These are phyloP conservation scores for Volucella inanis DNA, from an alignment of 2,888 invertebrate genomes.

Conservation along the genomic window DNA sequence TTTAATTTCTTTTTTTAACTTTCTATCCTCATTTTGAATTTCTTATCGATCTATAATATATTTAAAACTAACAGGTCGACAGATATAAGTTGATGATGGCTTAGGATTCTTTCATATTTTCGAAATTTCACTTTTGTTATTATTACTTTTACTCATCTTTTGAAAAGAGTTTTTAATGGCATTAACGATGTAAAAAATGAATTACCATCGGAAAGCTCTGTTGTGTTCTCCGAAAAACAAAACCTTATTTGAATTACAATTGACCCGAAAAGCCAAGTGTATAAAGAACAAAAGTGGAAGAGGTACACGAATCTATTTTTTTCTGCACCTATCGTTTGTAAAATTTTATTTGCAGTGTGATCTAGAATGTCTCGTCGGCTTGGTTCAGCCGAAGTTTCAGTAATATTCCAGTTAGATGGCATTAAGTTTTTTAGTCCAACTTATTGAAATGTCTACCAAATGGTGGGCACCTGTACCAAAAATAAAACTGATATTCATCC, in stretches of 20 bases:
- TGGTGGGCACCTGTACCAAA: too few relatives aligned
- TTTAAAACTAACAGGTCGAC: constrained; percentile 3
- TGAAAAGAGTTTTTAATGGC: not conserved
- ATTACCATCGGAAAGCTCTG: not conserved
- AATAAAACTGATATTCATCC: too few relatives aligned
- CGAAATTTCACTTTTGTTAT: not conserved
- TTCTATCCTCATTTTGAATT: constrained; percentile 7
- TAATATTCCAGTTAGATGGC: constrained; percentile 5
- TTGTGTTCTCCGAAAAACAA: not conserved
- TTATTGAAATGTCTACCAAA: not conserved
- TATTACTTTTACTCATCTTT: not conserved
- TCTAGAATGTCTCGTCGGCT: constrained; percentile 12
- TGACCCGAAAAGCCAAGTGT: not conserved
- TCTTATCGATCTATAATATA: constrained; percentile 3
- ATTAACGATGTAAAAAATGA: not conserved
- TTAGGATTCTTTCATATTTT: constrained; percentile 1
- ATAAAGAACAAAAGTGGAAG: too few relatives aligned
- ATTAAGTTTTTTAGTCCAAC: not conserved
- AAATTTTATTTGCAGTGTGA: constrained; percentile 5
- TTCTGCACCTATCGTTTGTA: not conserved
- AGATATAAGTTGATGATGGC: not conserved
- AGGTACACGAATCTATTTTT: not conserved
- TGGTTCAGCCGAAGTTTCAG: not conserved
- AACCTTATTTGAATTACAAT: not conserved
- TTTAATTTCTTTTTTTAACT: not conserved